Percentiles rank a stretch among this genome's conserved stretches.
These are phyloP conservation scores for Brachionus koreanus DNA, from an alignment of 1,140 invertebrate species.

Conservation along the genomic window DNA sequence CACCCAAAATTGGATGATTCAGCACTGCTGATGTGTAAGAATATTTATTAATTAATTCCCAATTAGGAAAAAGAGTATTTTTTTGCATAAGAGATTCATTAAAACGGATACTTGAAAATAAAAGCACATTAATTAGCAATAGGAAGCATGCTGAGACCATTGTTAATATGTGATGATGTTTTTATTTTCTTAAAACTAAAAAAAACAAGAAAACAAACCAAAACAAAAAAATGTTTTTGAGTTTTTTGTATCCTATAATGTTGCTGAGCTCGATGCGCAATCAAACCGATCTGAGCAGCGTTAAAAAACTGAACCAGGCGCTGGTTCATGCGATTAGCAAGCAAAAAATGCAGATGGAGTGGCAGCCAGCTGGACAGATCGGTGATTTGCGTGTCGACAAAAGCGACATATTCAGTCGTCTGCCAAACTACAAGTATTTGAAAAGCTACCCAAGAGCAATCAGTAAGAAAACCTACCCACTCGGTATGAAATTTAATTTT, in stretches of 20 bases:
- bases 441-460: not conserved
- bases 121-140: not conserved
- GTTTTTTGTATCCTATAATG: conserved; percentile 22
- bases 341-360: not conserved
- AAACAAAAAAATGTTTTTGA: conserved; percentile 9
- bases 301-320: not conserved
- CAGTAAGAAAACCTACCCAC: not conserved
- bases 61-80: not conserved
- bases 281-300: not conserved
- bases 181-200: not conserved
- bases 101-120: not conserved
- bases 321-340: not conserved
- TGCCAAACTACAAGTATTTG: conserved; percentile 12
- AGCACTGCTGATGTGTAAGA: not conserved
- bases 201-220: not conserved
- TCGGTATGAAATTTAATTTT: not conserved
- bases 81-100: not conserved
- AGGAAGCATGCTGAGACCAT: not conserved
- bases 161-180: not conserved
- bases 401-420: not conserved
- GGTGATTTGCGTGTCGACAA: not conserved
- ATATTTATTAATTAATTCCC: not conserved
- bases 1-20: not conserved
- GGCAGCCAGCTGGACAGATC: not conserved
- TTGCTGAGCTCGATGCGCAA: conserved; percentile 2